Conservation (phyloP, 2,888 invertebrate species). For the Embidobia sp. region DNA sequence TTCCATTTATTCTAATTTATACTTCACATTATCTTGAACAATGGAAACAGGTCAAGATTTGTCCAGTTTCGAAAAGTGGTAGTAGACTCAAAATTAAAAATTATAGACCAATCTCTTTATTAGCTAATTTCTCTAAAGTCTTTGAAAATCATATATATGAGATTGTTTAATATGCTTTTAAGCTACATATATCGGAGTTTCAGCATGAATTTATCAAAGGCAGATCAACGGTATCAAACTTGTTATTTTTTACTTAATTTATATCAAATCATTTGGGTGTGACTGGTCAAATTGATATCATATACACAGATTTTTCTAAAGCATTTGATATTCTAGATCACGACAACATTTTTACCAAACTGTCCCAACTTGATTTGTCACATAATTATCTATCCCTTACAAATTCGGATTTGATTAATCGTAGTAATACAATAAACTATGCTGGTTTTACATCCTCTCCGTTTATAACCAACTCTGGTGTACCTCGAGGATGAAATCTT, state of each 20-base stretch:
- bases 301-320: conserved; percentile 7
- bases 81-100: background rate
- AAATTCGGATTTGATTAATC: background rate
- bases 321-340: conserved; percentile 4
- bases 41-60: conserved; percentile 3
- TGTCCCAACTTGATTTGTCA: too few relatives aligned
- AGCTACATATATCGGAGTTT: background rate
- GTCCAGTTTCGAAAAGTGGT: background rate
- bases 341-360: background rate
- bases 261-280: background rate
- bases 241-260: background rate
- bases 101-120: conserved; percentile 7
- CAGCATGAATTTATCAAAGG: conserved; percentile 5
- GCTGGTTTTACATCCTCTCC: conserved; percentile 63
- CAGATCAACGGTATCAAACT: background rate
- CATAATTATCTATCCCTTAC: background rate
- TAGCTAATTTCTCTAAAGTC: conserved; percentile 3
- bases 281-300: conserved; percentile 3
- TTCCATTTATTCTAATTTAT: too few relatives aligned
- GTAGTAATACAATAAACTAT: background rate
- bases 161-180: background rate
- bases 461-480: too few relatives aligned
- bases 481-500: background rate
- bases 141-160: background rate
- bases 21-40: conserved; percentile 1